A percentile compares a stretch with the other conserved stretches of the same genome.
Evolutionary conservation across 2,888 invertebrate genomes (phyloP).

Genomic region (Nipponacmea schrenckii): DNA sequence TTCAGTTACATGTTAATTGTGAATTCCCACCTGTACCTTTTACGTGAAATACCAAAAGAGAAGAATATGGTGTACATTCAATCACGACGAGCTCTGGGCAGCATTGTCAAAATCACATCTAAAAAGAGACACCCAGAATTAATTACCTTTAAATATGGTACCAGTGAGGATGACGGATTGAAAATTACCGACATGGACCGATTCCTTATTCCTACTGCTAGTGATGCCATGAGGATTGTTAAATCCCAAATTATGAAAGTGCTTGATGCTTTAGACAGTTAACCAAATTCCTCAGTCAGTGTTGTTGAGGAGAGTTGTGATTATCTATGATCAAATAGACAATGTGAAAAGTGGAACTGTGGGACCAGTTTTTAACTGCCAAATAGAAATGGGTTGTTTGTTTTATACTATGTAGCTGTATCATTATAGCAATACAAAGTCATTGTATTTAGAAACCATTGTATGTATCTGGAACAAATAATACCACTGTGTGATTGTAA

Average conservation of each 20-base stretch:
- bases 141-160: slow-evolving; percentile 95
- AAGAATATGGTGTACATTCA: slow-evolving; percentile 84
- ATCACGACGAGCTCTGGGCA: slow-evolving; percentile 86
- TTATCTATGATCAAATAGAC: no score
- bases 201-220: slow-evolving; percentile 91
- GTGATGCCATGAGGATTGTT: slow-evolving; percentile 87
- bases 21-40: slow-evolving; percentile 84
- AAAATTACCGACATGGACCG: slow-evolving; percentile 88
- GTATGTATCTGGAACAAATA: no score
- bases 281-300: neutral
- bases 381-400: no score
- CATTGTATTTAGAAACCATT: no score
- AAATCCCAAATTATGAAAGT: slow-evolving; percentile 85
- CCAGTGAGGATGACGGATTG: slow-evolving; percentile 68
- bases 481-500: no score
- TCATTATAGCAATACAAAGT: no score
- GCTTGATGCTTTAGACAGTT: slow-evolving; percentile 61
- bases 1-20: slow-evolving; percentile 86
- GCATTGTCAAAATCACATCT: slow-evolving; percentile 96
- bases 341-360: no score
- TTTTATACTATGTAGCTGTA: no score
- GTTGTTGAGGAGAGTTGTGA: no score
- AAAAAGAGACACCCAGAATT: slow-evolving; percentile 94
- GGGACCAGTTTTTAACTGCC: no score
- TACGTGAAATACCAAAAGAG: slow-evolving; percentile 79